phyloP scores from a whole-genome alignment of 2,113 vertebrate species.

The Daphoenositta chrysoptera region DNA sequence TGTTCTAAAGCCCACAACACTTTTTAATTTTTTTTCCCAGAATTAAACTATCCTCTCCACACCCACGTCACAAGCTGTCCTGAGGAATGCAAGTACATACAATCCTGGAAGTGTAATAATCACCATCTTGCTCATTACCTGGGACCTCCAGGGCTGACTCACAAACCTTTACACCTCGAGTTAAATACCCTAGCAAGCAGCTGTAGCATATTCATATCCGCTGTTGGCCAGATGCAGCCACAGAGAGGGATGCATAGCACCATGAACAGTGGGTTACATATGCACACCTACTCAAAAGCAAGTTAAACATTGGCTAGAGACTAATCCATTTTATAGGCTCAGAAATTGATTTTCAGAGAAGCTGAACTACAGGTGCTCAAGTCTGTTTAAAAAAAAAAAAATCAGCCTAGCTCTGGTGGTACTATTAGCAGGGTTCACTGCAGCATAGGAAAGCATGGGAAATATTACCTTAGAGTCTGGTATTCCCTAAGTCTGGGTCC shows the following conservation, averaged over 20 bases:
- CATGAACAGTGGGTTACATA: background rate
- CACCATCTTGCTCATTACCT: conserved; percentile 21
- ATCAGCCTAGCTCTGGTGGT: background rate
- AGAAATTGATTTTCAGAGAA: conserved; percentile 54
- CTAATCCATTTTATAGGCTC: conserved; percentile 41
- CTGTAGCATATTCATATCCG: conserved; percentile 45
- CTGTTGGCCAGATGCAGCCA: conserved; percentile 11
- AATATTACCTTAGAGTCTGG: background rate
- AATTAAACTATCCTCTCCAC: background rate
- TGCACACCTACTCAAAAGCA: background rate
- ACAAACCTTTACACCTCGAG: conserved; percentile 11
- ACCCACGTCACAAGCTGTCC: background rate
- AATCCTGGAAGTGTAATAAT: conserved; percentile 27
- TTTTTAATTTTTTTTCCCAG: no score
- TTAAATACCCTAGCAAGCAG: conserved; percentile 50
- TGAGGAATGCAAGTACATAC: background rate
- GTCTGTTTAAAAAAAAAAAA: background rate
- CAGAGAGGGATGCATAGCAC: background rate
- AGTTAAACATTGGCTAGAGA: conserved; percentile 50
- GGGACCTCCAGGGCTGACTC: conserved; percentile 40
- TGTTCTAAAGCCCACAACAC: background rate
- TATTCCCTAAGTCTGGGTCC: background rate
- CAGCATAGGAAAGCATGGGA: background rate
- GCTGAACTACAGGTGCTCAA: conserved; percentile 41
- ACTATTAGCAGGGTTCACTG: background rate